Evolutionary conservation across 2,797 vertebrate species (phyloP).

Genomic region (Lithobates sylvaticus): DNA sequence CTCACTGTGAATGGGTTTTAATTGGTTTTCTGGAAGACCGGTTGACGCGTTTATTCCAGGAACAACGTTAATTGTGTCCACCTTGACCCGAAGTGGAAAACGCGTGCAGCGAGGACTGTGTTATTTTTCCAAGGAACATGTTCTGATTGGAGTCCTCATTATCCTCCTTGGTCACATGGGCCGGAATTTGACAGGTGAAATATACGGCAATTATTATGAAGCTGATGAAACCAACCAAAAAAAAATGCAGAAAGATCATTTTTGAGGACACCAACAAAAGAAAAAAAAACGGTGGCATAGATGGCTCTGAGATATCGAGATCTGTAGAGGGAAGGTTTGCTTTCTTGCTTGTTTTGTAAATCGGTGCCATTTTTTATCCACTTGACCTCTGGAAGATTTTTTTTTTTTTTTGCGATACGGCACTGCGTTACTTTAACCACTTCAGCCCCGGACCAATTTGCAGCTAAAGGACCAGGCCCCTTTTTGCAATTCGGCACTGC

Average conservation of each 20-base stretch:
- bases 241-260: background rate
- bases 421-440: too few relatives aligned
- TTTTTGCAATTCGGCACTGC: too few relatives aligned
- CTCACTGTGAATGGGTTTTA: constrained; percentile 14
- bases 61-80: constrained; percentile 15
- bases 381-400: too few relatives aligned
- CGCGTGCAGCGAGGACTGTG: background rate
- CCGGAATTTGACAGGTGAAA: background rate
- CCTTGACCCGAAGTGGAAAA: constrained; percentile 7
- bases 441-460: too few relatives aligned
- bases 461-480: too few relatives aligned
- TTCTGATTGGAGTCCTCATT: constrained; percentile 1
- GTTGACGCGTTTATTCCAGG: constrained; percentile 20
- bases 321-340: too few relatives aligned
- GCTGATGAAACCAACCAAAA: background rate
- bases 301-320: too few relatives aligned
- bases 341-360: too few relatives aligned
- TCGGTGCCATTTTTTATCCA: too few relatives aligned
- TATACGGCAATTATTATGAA: background rate
- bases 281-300: too few relatives aligned
- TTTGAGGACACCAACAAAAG: too few relatives aligned
- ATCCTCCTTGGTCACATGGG: background rate
- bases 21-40: constrained; percentile 22
- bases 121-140: background rate
- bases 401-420: too few relatives aligned